Base-by-base conservation (phyloP, 2,888 invertebrate genomes). In the Panzeria rudis region DNA sequence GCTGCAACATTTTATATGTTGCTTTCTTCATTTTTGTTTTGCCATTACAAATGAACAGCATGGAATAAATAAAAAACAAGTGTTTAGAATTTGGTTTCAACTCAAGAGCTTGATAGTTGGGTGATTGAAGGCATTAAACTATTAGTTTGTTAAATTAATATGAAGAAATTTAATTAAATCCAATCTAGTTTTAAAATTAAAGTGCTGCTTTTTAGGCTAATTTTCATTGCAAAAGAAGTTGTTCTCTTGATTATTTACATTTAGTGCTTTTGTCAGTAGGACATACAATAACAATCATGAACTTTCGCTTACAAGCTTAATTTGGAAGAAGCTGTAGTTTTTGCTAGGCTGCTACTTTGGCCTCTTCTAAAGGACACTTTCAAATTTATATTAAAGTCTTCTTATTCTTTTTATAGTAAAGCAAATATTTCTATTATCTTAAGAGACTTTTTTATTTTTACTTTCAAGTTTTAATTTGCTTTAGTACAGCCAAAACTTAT, bases 1-100 rank as follows among this genome's bases (percentile, higher is more conserved):
- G 76, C 75, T 84, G 84, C 68, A 81, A 77, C 66, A 77, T 52
- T 78, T 78, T 69, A 1, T n/a, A 44, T 7, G 41, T 41, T 29
- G 29, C 11, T 17, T 17, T 25, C 25, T 8, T 59, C 25, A 29
- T 20, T 17, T 35, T 47, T 17, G 13, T 64, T 44, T 41, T 80
- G 35, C 66, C 52, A 66, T 80, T 80, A 81, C 77, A 81, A 84
- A 84, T 81, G 84, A 81, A 54, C 61, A 62, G 68, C 72, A 72
- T 20, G n/a, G 44, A 29, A 41, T 13, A 38, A 3, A 35, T 35
- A 72, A 72, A 54, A 61, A 59, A n/a, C n/a, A 72, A 84, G 64
- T 73, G n/a, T 25, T 59, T 29, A 54, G 66, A 54, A 35, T 29
- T 72, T 32, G 41, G 3, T 56, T 76, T 38, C 11, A 11, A 41